Evolutionary conservation across 1,140 invertebrate species (phyloP), one percentile per base, ranked within the genome.

Genomic region (Popillia japonica): DNA sequence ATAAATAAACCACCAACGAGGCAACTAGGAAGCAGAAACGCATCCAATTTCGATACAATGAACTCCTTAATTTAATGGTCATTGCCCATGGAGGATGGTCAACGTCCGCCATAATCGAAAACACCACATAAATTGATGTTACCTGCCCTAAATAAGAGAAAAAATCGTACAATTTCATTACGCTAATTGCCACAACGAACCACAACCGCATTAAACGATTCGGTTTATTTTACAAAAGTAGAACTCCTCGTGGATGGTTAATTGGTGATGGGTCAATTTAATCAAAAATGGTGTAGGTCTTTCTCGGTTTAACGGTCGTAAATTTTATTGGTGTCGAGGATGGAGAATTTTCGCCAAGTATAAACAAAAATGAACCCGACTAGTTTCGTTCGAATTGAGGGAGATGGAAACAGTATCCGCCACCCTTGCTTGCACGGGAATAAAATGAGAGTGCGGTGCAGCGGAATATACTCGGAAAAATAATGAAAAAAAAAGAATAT

Each of bases 141-240:
- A 55, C 48, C 48, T 55, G 48, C 48, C 48, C 48, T 17, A 55
- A 55, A 55, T 55, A 55, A 55, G 17, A 17, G 17, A 55, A 55
- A 20, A 55, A 55, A 55, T 55, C 48, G 48, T 55, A 55, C 48
- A 55, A 55, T 55, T 55, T 55, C 48, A 55, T 55, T 55, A 55
- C 11, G 48, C 17, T 55, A 55, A 55, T 55, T 55, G 48, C 6
- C 48, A 6, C 11, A 55, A 55, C 11, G 17, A 17, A 55, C 17
- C 48, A 17, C 48, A 55, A n/a, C 27, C 27, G 14, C 14, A 17
- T 55, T 55, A 17, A 55, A 17, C 17, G 17, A 55, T 55, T 55
- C 14, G 2, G n/a, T n/a, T 17, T 55, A 17, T n/a, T 55, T 17
- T 17, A 17, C 3, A 55, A 17, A 55, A 55, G 48, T 55, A 7